Conservation (phyloP, 1,140 invertebrate species). For the Drosophila sechellia region DNA sequence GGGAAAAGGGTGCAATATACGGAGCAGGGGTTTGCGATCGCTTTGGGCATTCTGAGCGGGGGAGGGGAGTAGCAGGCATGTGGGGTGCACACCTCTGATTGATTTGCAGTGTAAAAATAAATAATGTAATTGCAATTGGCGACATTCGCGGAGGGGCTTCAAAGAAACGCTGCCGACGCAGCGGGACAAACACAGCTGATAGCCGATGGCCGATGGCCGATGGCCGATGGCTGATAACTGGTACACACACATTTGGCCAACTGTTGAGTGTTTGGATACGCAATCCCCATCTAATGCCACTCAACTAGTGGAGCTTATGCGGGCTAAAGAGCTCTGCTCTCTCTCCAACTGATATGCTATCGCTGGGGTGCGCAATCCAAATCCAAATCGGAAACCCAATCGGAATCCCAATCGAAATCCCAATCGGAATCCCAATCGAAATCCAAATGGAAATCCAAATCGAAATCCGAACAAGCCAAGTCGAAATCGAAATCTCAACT, state of each 20-base stretch:
- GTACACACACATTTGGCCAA: conserved; percentile 4
- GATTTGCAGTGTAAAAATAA: conserved; percentile 75
- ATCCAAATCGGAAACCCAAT: conserved; percentile 20
- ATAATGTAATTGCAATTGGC: conserved; percentile 72
- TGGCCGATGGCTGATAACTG: conserved; percentile 5
- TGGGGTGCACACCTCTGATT: conserved; percentile 41
- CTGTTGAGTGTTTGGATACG: conserved; percentile 63
- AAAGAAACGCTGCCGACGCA: conserved; percentile 50
- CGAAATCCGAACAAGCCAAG: conserved; percentile 14
- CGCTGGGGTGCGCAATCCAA: conserved; percentile 22
- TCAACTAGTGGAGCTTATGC: conserved; percentile 71
- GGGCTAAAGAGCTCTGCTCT: conserved; percentile 24
- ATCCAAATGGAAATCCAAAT: conserved; percentile 19
- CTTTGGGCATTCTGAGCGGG: neutral
- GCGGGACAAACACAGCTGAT: conserved; percentile 11
- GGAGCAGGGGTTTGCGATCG: neutral
- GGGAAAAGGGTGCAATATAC: conserved; percentile 29
- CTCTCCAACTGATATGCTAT: conserved; percentile 25
- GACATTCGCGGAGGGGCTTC: conserved; percentile 52
- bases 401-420: conserved; percentile 21
- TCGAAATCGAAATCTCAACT: conserved; percentile 64
- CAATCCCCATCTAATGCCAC: conserved; percentile 74
- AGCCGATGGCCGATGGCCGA: conserved; percentile 17
- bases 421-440: conserved; percentile 16
- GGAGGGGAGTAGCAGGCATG: conserved; percentile 33